Conservation (phyloP, 2,888 invertebrate genomes). For the Heteromurus nitidus region DNA sequence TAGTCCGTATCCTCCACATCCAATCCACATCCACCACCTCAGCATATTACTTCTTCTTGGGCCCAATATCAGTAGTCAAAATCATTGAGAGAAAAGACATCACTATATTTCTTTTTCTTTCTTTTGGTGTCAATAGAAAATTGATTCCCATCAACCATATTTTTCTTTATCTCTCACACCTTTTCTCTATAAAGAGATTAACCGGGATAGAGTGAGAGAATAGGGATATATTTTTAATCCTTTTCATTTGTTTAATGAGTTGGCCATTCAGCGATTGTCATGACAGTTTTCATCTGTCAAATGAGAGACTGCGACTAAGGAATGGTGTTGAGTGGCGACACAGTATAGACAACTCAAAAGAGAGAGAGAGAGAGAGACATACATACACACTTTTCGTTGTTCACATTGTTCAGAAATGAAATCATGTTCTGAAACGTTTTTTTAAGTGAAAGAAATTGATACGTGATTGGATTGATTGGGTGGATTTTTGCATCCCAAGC, state of each 20-base stretch:
- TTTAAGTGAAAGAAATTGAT: constrained; percentile 36
- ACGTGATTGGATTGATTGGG: constrained; percentile 57
- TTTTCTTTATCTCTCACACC: not conserved
- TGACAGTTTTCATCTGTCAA: not conserved
- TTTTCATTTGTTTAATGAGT: constrained; percentile 29
- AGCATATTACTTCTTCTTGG: too few relatives aligned
- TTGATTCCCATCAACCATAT: constrained; percentile 19
- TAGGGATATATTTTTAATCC: not conserved
- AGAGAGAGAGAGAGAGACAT: constrained; percentile 6
- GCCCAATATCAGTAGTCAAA: not conserved
- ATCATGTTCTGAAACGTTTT: not conserved
- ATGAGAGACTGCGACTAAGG: too few relatives aligned
- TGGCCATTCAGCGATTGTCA: constrained; percentile 9
- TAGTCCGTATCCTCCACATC: not conserved
- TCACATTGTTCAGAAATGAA: too few relatives aligned
- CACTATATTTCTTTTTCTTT: too few relatives aligned
- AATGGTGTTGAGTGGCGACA: too few relatives aligned
- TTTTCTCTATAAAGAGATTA: constrained; percentile 2
- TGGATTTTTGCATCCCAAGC: constrained; percentile 41
- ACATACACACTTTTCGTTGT: too few relatives aligned
- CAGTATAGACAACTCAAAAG: too few relatives aligned
- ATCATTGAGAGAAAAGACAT: not conserved
- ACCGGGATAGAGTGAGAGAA: not conserved
- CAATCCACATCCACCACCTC: not conserved
- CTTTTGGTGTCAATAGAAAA: not conserved